Evolutionary conservation across 2,888 invertebrate species (phyloP).

Genomic region (Dorcus parallelipipedus): DNA sequence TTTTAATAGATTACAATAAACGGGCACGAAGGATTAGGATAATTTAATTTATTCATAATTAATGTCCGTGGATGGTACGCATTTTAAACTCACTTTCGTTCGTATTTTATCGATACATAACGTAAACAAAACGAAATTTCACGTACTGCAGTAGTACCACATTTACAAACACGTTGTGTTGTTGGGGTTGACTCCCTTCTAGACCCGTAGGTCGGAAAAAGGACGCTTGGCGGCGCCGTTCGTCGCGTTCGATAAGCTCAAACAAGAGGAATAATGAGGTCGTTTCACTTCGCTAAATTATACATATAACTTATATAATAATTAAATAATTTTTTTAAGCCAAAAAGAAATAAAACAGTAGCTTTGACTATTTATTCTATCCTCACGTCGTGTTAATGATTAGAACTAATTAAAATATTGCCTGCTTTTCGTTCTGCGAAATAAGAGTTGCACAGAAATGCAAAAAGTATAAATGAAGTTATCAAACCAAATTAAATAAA

Average conservation of each 20-base stretch:
- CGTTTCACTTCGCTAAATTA: slow-evolving; percentile 6
- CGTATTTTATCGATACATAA: background rate
- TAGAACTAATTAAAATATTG: too few species aligned
- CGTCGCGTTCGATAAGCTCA: slow-evolving; percentile 43
- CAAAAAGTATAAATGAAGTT: too few species aligned
- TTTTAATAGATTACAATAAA: background rate
- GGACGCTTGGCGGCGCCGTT: slow-evolving; percentile 45
- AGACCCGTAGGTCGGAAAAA: slow-evolving; percentile 32
- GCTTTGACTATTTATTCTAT: too few species aligned
- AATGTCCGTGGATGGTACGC: too few species aligned
- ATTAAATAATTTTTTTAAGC: background rate
- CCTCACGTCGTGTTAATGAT: too few species aligned
- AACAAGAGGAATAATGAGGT: slow-evolving; percentile 21
- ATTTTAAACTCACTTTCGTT: background rate
- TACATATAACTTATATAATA: background rate
- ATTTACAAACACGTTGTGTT: slow-evolving; percentile 44
- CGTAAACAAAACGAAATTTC: slow-evolving; percentile 10
- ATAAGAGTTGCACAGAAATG: too few species aligned
- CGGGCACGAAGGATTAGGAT: background rate
- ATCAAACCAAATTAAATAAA: too few species aligned
- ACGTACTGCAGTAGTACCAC: slow-evolving; percentile 34
- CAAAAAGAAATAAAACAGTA: background rate
- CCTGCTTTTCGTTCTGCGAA: too few species aligned
- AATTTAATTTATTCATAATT: too few species aligned
- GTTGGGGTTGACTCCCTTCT: slow-evolving; percentile 48